Base-by-base conservation (phyloP, 2,888 invertebrate species). In the Hypercompe scribonia region DNA sequence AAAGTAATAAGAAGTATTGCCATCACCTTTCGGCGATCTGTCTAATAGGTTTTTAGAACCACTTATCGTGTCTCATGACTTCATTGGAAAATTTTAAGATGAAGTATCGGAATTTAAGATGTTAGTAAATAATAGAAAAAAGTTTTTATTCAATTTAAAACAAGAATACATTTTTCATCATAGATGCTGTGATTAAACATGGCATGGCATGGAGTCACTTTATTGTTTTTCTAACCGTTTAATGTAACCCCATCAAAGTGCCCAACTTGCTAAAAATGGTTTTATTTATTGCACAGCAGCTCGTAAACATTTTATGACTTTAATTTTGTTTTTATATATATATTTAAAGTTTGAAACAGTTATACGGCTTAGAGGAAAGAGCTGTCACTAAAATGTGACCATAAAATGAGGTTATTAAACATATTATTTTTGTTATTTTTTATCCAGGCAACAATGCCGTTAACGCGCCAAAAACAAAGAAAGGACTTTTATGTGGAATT, bases 231-330 rank as follows among this genome's bases (percentile, higher is more conserved):
- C 24, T 24, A 24, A 50, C 7, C 15, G 24, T 50, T 10, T 50
- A 24, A 0, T 18, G 24, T 50, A 50, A 50, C 5, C 15, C 50
- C 2, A 50, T 50, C 28, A 58, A 13, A 28, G 31, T 61, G 18
- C 28, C 18, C 28, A 28, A 42, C n/a, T 18, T 31, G 21, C 24
- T 65, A 42, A 66, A 65, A 66, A 66, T 4, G 46, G 8, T 15
- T 65, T 42, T 33, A 15, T 68, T 68, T 68, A 54, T 68, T 36
- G 18, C 28, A 58, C 28, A n/a, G 36, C n/a, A 68, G 13, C 1
- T 68, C 68, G 68, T 68, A 54, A 68, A 54, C 28, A 68, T 68
- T 68, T 68, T 68, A 68, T 58, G 3, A 18, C n/a, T 36, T 54
- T 18, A 54, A 18, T 36, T n/a, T 68, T 36, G 28, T 68, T 54